These are phyloP conservation scores for Coregonus sp. DNA, from an alignment of 2,797 vertebrate genomes.

Conservation along the genomic window DNA sequence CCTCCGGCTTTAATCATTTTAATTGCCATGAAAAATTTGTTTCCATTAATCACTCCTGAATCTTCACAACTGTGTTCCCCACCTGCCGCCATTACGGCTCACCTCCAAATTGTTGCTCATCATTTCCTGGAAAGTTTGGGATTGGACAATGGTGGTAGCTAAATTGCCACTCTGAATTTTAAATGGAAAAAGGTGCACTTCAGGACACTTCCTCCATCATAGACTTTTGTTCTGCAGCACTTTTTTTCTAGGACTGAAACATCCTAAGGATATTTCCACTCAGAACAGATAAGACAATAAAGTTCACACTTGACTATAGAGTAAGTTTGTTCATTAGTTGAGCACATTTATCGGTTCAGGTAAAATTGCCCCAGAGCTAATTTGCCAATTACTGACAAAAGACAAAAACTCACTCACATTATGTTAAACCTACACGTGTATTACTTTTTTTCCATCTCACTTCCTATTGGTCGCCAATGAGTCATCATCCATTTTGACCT, in stretches of 20 bases:
- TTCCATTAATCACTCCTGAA: slow-evolving; percentile 76
- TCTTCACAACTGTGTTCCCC: slow-evolving; percentile 52
- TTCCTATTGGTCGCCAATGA: background rate
- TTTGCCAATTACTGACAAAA: background rate
- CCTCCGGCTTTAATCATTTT: slow-evolving; percentile 77
- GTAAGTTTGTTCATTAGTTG: slow-evolving; percentile 1
- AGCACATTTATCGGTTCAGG: too few species aligned
- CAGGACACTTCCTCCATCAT: slow-evolving; percentile 4
- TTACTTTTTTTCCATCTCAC: background rate
- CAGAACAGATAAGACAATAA: background rate
- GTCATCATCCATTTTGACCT: background rate
- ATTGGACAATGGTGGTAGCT: slow-evolving; percentile 13
- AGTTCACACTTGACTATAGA: background rate
- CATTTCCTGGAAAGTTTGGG: slow-evolving; percentile 39
- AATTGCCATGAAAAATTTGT: slow-evolving; percentile 78
- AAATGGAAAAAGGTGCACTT: slow-evolving; percentile 14
- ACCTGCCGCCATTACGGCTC: slow-evolving; percentile 30
- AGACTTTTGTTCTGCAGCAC: background rate
- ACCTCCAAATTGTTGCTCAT: slow-evolving; percentile 50
- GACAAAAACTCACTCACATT: background rate
- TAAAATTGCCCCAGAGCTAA: background rate
- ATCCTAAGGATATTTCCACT: background rate
- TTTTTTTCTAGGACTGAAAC: background rate
- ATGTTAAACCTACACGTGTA: slow-evolving; percentile 1
- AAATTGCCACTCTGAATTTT: slow-evolving; percentile 26